Conservation (phyloP, 2,888 invertebrate species). For the Ophioninae sp. region DNA sequence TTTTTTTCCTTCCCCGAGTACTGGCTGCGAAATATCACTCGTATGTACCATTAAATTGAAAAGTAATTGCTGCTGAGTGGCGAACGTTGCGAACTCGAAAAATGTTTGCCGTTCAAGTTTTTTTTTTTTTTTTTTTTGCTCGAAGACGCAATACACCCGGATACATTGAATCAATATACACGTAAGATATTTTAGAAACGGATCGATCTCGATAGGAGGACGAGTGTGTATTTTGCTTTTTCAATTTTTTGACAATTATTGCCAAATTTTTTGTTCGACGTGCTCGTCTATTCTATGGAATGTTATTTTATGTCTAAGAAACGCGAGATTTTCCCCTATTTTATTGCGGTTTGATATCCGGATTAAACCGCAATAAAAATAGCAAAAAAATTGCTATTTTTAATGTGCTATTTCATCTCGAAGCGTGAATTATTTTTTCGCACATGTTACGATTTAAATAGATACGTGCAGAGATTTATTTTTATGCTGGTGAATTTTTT, state of each 20-base stretch:
- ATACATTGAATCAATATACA: conserved; percentile 13
- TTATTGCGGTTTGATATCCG: neutral
- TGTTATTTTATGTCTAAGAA: neutral
- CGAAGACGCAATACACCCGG: neutral
- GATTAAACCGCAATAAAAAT: neutral
- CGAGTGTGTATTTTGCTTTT: neutral
- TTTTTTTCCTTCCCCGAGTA: conserved; percentile 19
- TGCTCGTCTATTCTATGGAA: neutral
- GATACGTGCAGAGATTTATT: too few relatives aligned
- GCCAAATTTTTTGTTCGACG: neutral
- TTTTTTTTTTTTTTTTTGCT: neutral
- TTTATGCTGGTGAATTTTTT: too few relatives aligned
- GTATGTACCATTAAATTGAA: neutral
- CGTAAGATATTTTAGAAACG: neutral
- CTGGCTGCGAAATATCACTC: conserved; percentile 52
- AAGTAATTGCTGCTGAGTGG: neutral
- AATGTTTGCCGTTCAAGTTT: conserved; percentile 7
- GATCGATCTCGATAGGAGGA: neutral
- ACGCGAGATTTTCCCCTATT: neutral
- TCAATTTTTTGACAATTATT: conserved; percentile 2
- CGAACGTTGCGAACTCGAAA: neutral
- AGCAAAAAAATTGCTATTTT: too few relatives aligned
- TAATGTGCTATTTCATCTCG: too few relatives aligned
- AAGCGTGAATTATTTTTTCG: too few relatives aligned
- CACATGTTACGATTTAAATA: too few relatives aligned